Evolutionary conservation across 2,888 invertebrate genomes (phyloP).

Genomic region (Lasioglossum marginatum): DNA sequence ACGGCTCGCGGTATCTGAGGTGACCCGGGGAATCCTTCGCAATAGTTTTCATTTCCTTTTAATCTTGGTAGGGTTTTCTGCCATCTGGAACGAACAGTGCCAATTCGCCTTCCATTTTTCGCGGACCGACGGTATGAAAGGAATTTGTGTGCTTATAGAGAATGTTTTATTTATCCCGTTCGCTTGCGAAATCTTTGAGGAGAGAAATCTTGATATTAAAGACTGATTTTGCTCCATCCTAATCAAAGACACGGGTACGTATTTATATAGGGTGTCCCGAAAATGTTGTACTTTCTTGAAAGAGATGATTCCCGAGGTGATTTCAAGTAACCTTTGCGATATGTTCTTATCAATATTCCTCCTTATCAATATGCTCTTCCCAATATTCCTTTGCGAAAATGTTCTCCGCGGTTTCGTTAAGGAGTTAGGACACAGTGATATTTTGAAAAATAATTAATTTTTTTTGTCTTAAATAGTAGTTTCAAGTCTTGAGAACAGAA

Average conservation of each 20-base stretch:
- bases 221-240: neutral
- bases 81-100: slow-evolving; percentile 27
- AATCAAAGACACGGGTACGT: neutral
- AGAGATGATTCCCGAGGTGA: no score
- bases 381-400: no score
- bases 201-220: neutral
- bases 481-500: no score
- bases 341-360: no score
- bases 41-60: slow-evolving; percentile 71
- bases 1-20: slow-evolving; percentile 60
- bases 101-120: slow-evolving; percentile 45
- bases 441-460: no score
- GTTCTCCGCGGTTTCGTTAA: no score
- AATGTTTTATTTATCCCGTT: slow-evolving; percentile 6
- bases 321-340: no score
- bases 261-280: neutral
- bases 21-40: slow-evolving; percentile 58
- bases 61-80: slow-evolving; percentile 62
- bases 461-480: no score
- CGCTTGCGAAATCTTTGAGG: neutral
- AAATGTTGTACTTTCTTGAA: no score
- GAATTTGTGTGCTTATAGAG: neutral
- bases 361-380: no score
- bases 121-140: slow-evolving; percentile 4
- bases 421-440: no score